Base-by-base conservation (phyloP, 2,797 vertebrate genomes). In the Neoniphon sammara region DNA sequence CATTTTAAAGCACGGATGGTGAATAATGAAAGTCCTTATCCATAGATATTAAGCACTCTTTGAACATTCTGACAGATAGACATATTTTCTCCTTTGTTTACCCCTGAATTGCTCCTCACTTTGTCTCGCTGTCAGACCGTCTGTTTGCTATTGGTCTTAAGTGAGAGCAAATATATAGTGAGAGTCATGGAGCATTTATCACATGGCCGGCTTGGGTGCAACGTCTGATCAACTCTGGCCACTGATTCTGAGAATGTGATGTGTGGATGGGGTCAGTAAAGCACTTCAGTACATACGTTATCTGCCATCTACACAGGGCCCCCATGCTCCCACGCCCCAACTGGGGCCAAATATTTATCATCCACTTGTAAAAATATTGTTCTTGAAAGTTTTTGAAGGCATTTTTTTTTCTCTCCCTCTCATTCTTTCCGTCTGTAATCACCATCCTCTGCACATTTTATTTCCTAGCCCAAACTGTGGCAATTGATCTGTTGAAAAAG, bases 291-390 rank as follows among this genome's bases (percentile, higher is more conserved):
- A 65, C 71, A 84, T 81, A 84, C 1, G 59, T 86, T 91, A 91
- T 92, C 85, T 90, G 73, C 80, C 74, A 87, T 86, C 83, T 75
- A 84, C 64, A 66, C 71, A 80, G 83, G 82, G 80, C 46, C 73
- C 61, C 88, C 53, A 63, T 72, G 80, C 88, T 91, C 85, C 90
- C 87, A 91, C 55, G 62, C 78, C 80, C 75, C 53, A 64, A 74
- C 81, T 80, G 79, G 56, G 78, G 73, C 73, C 86, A 91, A 92
- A 93, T 92, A 90, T 94, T 90, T 88, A 91, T 92, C 81, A 88
- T 85, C 56, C 81, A 77, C 86, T 92, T 91, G 72, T 78, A 75
- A 91, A 93, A 93, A 92, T 89, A 91, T 91, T 91, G 77, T 85
- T 89, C 84, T 88, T 87, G 46, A 88, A 88, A 84, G 72, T 78